Conservation (phyloP, 1,140 invertebrate species). For the Pomacea maculata region DNA sequence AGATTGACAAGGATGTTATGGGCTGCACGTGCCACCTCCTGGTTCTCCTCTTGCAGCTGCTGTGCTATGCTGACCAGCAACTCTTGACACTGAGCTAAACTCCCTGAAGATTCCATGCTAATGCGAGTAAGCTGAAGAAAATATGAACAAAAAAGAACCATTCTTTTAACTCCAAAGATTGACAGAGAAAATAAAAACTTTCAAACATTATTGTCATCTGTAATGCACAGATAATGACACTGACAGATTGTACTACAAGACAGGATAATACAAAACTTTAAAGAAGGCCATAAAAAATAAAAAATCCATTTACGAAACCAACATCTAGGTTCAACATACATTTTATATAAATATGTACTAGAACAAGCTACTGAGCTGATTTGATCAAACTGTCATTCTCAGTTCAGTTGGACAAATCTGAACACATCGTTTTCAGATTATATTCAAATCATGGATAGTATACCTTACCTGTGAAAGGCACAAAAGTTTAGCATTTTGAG, state of each 20-base stretch:
- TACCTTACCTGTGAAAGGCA: conserved; percentile 18
- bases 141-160: not conserved
- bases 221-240: not conserved
- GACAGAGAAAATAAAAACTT: too few relatives aligned
- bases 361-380: not conserved
- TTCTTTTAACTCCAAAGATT: not conserved
- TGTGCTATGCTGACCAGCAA: conserved; percentile 64
- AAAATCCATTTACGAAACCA: not conserved
- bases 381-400: not conserved
- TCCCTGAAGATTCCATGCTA: conserved; percentile 18
- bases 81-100: conserved; percentile 22
- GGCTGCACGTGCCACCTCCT: conserved; percentile 71
- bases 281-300: not conserved
- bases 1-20: conserved; percentile 70
- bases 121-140: conserved; percentile 25
- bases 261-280: not conserved
- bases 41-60: conserved; percentile 71
- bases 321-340: not conserved
- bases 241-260: too few relatives aligned
- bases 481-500: conserved; percentile 14
- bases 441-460: not conserved
- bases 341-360: not conserved
- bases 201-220: too few relatives aligned
- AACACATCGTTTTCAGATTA: too few relatives aligned
- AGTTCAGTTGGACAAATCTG: not conserved